These are phyloP conservation scores for Drosophila repletoides DNA, from an alignment of 1,140 invertebrate species.

Conservation along the genomic window DNA sequence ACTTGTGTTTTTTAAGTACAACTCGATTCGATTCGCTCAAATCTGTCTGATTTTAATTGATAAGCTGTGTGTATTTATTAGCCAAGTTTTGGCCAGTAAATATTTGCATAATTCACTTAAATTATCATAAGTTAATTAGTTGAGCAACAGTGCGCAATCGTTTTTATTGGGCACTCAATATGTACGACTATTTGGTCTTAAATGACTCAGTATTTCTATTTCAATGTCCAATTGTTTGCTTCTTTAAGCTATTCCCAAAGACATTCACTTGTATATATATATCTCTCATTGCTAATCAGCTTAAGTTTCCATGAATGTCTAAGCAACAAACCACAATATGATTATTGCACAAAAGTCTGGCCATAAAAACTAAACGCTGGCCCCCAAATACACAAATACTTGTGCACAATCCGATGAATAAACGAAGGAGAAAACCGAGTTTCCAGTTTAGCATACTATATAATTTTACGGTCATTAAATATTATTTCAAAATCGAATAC, in stretches of 20 bases:
- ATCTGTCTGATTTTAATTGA: neutral
- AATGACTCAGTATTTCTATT: too few relatives aligned
- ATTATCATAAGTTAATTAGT: neutral
- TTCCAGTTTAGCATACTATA: conserved; percentile 60
- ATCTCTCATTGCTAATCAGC: conserved; percentile 27
- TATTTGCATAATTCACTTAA: neutral
- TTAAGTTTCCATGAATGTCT: conserved; percentile 30
- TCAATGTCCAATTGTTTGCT: conserved; percentile 7
- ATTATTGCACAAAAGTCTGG: conserved; percentile 42
- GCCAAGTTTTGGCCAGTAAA: neutral
- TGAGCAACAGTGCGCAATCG: neutral
- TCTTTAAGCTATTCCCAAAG: neutral
- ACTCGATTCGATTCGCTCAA: too few relatives aligned
- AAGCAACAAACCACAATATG: conserved; percentile 45
- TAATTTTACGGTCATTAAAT: conserved; percentile 80
- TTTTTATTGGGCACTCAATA: neutral
- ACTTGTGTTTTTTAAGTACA: too few relatives aligned
- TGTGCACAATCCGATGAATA: neutral
- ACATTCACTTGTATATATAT: neutral
- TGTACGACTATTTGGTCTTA: too few relatives aligned
- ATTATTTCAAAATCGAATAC: conserved; percentile 73
- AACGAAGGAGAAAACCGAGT: conserved; percentile 16
- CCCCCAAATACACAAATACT: conserved; percentile 1
- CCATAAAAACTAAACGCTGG: conserved; percentile 32
- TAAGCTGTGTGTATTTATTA: neutral